phyloP scores from a whole-genome alignment of 2,113 vertebrate species.

The Bos indicus region DNA sequence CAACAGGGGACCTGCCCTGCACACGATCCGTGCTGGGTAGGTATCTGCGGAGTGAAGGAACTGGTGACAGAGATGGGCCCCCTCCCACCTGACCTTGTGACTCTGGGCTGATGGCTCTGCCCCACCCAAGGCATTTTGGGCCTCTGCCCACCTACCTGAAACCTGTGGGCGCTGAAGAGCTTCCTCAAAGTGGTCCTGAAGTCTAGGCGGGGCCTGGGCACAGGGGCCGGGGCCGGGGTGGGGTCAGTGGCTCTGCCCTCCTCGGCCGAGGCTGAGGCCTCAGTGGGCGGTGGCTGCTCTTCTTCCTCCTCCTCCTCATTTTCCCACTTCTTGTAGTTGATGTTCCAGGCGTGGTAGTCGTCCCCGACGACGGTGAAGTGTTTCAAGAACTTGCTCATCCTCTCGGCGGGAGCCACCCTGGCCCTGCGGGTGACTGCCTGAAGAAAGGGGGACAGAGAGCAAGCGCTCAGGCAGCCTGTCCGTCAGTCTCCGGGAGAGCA shows the following conservation, averaged over 20 bases:
- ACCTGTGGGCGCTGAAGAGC: conserved; percentile 86
- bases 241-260: not conserved
- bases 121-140: not conserved
- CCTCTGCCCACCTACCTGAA: conserved; percentile 86
- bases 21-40: rapidly evolving
- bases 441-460: not conserved
- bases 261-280: rapidly evolving
- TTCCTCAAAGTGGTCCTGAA: conserved; percentile 85
- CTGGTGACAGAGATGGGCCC: not conserved
- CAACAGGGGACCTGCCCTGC: rapidly evolving
- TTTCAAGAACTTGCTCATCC: conserved; percentile 90
- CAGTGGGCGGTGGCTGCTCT: rapidly evolving
- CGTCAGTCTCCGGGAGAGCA: not conserved
- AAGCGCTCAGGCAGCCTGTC: not conserved
- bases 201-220: not conserved
- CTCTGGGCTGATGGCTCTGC: not conserved
- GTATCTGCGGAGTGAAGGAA: rapidly evolving
- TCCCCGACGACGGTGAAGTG: conserved; percentile 94
- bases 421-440: conserved; percentile 42
- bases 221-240: rapidly evolving
- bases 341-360: conserved; percentile 76
- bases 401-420: conserved; percentile 60
- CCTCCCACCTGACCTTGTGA: not conserved
- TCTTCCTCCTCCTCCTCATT: conserved; percentile 80
- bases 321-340: conserved; percentile 77